Evolutionary conservation across 2,888 invertebrate genomes (phyloP).

Genomic region (Rhogogaster chlorosoma): DNA sequence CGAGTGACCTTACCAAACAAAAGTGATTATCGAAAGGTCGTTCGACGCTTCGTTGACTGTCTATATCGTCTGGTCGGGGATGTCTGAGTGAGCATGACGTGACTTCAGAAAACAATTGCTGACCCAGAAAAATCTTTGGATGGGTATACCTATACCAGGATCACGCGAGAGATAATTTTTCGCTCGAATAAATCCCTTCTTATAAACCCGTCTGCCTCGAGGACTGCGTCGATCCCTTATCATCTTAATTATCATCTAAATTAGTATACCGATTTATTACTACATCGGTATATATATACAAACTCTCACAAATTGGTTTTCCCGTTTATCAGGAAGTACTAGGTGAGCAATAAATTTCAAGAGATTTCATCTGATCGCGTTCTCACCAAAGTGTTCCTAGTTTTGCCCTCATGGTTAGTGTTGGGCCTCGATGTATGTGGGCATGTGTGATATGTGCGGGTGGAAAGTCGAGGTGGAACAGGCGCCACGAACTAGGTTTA

Average conservation of each 20-base stretch:
- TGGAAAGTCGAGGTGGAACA: slow-evolving; percentile 2
- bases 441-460: not conserved
- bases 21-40: slow-evolving; percentile 33
- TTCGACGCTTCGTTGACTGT: slow-evolving; percentile 13
- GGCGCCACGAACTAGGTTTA: slow-evolving; percentile 39
- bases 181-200: not conserved
- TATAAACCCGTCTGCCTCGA: not conserved
- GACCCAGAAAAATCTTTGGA: not conserved
- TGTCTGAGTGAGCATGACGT: not conserved
- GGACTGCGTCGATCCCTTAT: slow-evolving; percentile 19
- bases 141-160: not conserved
- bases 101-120: slow-evolving; percentile 14
- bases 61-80: slow-evolving; percentile 3
- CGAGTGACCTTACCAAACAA: slow-evolving; percentile 30
- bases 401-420: slow-evolving; percentile 31
- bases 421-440: not conserved
- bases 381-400: slow-evolving; percentile 34
- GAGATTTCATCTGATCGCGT: slow-evolving; percentile 48
- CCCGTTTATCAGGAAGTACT: slow-evolving; percentile 44
- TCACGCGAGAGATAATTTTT: slow-evolving; percentile 7
- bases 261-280: slow-evolving; percentile 40
- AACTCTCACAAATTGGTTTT: slow-evolving; percentile 42
- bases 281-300: not conserved
- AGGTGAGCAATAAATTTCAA: slow-evolving; percentile 41
- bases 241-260: slow-evolving; percentile 40